These are phyloP conservation scores for Drosophila mulleri DNA, from an alignment of 2,888 invertebrate species.

Conservation along the genomic window DNA sequence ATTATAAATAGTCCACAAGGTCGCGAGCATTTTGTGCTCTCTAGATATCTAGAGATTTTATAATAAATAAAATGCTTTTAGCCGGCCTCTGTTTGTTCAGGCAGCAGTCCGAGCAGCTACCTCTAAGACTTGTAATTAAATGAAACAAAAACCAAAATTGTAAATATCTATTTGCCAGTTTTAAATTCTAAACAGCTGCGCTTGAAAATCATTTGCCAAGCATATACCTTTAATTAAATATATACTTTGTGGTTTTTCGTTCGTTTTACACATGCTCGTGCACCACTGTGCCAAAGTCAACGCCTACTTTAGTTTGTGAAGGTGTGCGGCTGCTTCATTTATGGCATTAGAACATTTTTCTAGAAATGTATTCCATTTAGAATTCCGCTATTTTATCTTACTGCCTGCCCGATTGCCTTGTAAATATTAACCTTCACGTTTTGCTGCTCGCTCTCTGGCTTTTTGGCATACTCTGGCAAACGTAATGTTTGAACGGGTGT, in stretches of 20 bases:
- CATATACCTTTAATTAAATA: not conserved
- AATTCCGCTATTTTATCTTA: constrained; percentile 60
- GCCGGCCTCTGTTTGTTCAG: constrained; percentile 1
- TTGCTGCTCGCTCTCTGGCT: constrained; percentile 41
- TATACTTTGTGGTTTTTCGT: not conserved
- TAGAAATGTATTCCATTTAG: constrained; percentile 53
- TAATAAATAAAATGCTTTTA: constrained; percentile 34
- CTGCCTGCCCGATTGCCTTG: constrained; percentile 62
- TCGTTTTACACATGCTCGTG: constrained; percentile 16
- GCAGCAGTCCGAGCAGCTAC: constrained; percentile 20
- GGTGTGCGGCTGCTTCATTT: constrained; percentile 62
- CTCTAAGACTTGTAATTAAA: constrained; percentile 22
- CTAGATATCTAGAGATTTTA: constrained; percentile 37
- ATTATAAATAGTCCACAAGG: constrained; percentile 71
- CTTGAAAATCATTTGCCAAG: not conserved
- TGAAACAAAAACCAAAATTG: constrained; percentile 3
- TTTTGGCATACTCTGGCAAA: constrained; percentile 17
- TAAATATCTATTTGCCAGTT: not conserved
- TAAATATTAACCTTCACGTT: constrained; percentile 71
- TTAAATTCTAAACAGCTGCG: not conserved
- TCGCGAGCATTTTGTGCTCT: constrained; percentile 52
- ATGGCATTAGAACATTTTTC: constrained; percentile 59
- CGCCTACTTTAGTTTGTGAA: constrained; percentile 45
- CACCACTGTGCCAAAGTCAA: constrained; percentile 59
- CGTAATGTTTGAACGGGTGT: not conserved